These are phyloP conservation scores for Eilema griseolum DNA, from an alignment of 2,888 invertebrate genomes.

Conservation along the genomic window DNA sequence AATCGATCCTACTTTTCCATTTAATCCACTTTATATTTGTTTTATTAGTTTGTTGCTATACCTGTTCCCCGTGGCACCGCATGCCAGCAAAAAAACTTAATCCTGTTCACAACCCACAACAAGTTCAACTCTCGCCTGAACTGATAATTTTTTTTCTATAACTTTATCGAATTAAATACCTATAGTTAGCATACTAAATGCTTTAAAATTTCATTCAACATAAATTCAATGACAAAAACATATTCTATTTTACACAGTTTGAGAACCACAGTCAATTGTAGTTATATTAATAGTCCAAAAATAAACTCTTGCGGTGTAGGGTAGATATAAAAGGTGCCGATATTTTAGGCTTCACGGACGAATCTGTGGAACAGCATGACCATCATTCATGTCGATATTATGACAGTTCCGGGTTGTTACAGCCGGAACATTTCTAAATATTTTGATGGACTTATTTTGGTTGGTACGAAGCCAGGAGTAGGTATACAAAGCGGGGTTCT, in stretches of 20 bases:
- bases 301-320: slow-evolving; percentile 61
- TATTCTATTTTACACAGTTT: slow-evolving; percentile 40
- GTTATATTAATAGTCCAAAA: slow-evolving; percentile 60
- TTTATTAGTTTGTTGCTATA: too few species aligned
- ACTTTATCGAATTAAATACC: too few species aligned
- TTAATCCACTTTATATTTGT: too few species aligned
- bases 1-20: too few species aligned
- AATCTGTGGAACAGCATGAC: slow-evolving; percentile 45
- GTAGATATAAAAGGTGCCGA: slow-evolving; percentile 39
- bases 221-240: too few species aligned
- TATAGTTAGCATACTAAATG: too few species aligned
- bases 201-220: too few species aligned
- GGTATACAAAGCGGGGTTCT: background rate
- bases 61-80: too few species aligned
- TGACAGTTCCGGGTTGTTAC: slow-evolving; percentile 14
- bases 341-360: slow-evolving; percentile 63
- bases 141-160: too few species aligned
- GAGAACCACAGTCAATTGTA: slow-evolving; percentile 48
- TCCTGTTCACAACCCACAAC: too few species aligned
- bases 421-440: background rate
- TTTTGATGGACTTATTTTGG: background rate
- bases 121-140: too few species aligned
- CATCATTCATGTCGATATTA: slow-evolving; percentile 18
- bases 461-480: background rate
- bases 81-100: too few species aligned